Evolutionary conservation across 2,797 vertebrate species (phyloP), one percentile per base, ranked within the genome.

Genomic region (Nothura maculosa): DNA sequence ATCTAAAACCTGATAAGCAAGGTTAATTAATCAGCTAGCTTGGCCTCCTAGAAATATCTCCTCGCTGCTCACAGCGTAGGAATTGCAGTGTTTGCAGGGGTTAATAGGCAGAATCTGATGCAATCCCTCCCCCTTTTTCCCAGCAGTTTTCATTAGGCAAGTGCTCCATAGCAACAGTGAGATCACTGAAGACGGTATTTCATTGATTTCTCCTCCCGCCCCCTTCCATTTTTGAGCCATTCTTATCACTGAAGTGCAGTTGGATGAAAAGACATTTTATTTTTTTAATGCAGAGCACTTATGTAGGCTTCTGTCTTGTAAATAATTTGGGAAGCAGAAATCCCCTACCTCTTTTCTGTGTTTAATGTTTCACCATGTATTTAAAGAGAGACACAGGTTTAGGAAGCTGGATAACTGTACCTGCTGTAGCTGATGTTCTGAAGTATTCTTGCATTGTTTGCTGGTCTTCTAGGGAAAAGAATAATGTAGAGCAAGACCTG

Each of bases 401-500:
- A 96, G 98, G 98, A 79, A 98, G 97, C 96, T 97, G 98, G 97
- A 97, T 98, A 90, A 97, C 98, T 91, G 98, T 99, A 77, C 98
- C 98, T 47, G 97, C 97, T 93, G 97, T 99, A 95, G 97, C 98
- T 90, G 97, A 97, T 84, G 98, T 99, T 96, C 98, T 99, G 89
- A 99, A 99, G 98, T 98, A 99, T 98, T 98, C 99, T 77, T 99
- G 98, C 98, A 97, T 99, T 97, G 97, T 99, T 95, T 99, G 99
- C 98, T 99, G 99, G 99, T 98, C 98, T 96, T 98, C 98, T 97
- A 99, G 99, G 98, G 99, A 99, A 98, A 99, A 99, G 98, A 99
- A 96, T 96, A 97, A 98, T 77, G 99, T 99, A 97, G 99, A 99
- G 91, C 99, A 99, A 95, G 99, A 99, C 92, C 98, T 99, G 96